These are phyloP conservation scores for Operophtera brumata DNA, from an alignment of 2,888 invertebrate species.

Conservation along the genomic window DNA sequence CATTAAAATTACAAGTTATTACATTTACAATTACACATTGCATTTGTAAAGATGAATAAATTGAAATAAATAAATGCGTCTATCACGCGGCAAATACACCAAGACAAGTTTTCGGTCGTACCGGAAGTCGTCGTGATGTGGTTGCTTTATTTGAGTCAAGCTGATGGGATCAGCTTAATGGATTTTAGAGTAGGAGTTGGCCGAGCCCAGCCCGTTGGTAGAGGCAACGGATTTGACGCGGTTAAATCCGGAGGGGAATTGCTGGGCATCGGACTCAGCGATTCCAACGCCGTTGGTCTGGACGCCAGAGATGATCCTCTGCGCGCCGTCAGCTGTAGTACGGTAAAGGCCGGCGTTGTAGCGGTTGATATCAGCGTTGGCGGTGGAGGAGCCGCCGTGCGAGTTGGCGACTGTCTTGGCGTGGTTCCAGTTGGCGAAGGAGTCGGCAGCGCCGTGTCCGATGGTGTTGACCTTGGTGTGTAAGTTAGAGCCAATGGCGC, in stretches of 20 bases:
- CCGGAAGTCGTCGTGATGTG: slow-evolving; percentile 70
- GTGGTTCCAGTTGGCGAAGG: slow-evolving; percentile 13
- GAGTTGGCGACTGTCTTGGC: slow-evolving; percentile 42
- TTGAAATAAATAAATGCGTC: slow-evolving; percentile 49
- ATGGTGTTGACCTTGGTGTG: slow-evolving; percentile 37
- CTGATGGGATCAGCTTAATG: slow-evolving; percentile 37
- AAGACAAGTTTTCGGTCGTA: slow-evolving; percentile 64
- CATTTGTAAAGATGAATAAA: slow-evolving; percentile 19
- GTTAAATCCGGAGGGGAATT: slow-evolving; percentile 44
- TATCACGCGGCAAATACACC: slow-evolving; percentile 62
- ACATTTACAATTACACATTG: not conserved
- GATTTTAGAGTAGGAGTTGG: slow-evolving; percentile 58
- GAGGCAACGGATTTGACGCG: slow-evolving; percentile 47
- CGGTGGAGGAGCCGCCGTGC: slow-evolving; percentile 45
- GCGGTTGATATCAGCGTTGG: slow-evolving; percentile 30
- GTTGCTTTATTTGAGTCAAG: slow-evolving; percentile 45
- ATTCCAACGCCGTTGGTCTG: slow-evolving; percentile 53
- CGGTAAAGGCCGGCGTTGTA: slow-evolving; percentile 27
- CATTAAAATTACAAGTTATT: slow-evolving; percentile 16
- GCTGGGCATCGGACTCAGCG: slow-evolving; percentile 54
- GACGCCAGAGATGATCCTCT: slow-evolving; percentile 50
- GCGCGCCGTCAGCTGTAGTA: slow-evolving; percentile 8
- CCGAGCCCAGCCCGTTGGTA: slow-evolving; percentile 52
- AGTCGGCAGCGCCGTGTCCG: slow-evolving; percentile 29
- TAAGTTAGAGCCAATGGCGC: slow-evolving; percentile 36